Evolutionary conservation across 1,140 invertebrate species (phyloP).

Genomic region (Pachypsylla venusta): DNA sequence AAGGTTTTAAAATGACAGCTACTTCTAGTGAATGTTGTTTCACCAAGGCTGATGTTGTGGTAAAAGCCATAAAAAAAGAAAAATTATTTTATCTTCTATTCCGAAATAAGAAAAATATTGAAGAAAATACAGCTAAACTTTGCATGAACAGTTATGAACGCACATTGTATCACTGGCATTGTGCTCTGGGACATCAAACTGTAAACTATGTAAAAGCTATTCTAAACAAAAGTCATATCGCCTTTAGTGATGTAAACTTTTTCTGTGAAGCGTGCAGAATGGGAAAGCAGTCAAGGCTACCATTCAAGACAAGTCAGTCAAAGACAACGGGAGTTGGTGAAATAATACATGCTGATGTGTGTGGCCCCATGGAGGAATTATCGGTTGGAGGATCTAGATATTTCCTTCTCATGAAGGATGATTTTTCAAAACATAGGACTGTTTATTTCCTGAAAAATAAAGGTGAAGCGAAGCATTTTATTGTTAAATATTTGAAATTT

Average conservation of each 20-base stretch:
- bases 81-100: background rate
- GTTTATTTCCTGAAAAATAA: slow-evolving; percentile 32
- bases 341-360: slow-evolving; percentile 32
- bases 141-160: too few relatives aligned
- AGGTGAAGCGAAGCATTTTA: slow-evolving; percentile 25
- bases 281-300: slow-evolving; percentile 28
- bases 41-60: background rate
- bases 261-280: too few relatives aligned
- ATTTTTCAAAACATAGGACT: slow-evolving; percentile 27
- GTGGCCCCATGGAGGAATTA: slow-evolving; percentile 30
- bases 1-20: background rate
- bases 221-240: background rate
- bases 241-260: too few relatives aligned
- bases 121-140: too few relatives aligned
- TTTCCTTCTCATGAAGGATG: slow-evolving; percentile 31
- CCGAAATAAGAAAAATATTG: too few relatives aligned
- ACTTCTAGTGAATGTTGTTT: background rate
- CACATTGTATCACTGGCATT: too few relatives aligned
- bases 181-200: too few relatives aligned
- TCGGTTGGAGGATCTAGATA: slow-evolving; percentile 28
- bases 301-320: slow-evolving; percentile 24
- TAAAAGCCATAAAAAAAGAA: background rate
- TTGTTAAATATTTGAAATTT: slow-evolving; percentile 30
- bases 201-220: background rate
- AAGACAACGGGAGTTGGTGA: slow-evolving; percentile 25